Evolutionary conservation across 2,113 vertebrate genomes (phyloP).

Genomic region (Salvelinus alpinus): DNA sequence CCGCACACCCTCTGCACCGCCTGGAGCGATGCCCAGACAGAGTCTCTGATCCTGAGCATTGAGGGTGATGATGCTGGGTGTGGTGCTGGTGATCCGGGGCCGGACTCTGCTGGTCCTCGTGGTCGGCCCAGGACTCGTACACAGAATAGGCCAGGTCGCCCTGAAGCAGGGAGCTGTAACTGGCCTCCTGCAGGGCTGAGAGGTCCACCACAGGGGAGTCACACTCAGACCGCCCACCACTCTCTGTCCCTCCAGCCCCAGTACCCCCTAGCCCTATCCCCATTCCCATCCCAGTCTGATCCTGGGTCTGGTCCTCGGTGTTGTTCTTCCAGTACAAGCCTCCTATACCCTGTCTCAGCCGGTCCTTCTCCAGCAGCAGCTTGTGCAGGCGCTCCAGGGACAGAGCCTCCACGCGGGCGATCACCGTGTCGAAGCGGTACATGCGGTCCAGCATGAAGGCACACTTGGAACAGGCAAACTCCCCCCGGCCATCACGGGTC

Average conservation of each 20-base stretch:
- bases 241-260: conserved; percentile 25
- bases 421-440: conserved; percentile 94
- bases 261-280: conserved; percentile 14
- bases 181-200: conserved; percentile 72
- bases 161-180: conserved; percentile 83
- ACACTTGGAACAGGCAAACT: conserved; percentile 96
- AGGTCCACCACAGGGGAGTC: conserved; percentile 72
- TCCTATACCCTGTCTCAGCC: conserved; percentile 86
- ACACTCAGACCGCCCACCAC: conserved; percentile 19
- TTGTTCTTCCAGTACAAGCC: conserved; percentile 87
- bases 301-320: conserved; percentile 41
- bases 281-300: background rate
- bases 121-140: conserved; percentile 88
- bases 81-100: conserved; percentile 57
- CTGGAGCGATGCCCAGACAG: conserved; percentile 60
- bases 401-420: conserved; percentile 92
- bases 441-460: conserved; percentile 96
- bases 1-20: conserved; percentile 83
- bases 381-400: conserved; percentile 91
- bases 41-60: conserved; percentile 70
- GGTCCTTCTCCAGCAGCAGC: conserved; percentile 89
- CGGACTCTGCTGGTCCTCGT: conserved; percentile 69
- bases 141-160: conserved; percentile 88
- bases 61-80: conserved; percentile 62
- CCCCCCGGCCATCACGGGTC: conserved; percentile 85